phyloP scores from a whole-genome alignment of 2,888 invertebrate genomes.

The Ochropacha duplaris region DNA sequence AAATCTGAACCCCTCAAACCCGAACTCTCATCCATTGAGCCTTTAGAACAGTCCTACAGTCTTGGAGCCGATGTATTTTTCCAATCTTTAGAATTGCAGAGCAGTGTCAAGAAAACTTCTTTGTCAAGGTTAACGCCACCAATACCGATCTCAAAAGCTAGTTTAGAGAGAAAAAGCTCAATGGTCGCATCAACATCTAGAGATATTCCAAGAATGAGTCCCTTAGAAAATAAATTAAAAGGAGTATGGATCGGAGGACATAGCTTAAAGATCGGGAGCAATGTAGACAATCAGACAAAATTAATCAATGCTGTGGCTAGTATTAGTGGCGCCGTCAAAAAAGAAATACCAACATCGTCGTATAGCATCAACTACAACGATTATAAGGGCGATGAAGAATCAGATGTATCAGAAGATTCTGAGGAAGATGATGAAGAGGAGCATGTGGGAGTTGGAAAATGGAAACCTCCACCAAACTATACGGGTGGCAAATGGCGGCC shows the following conservation, averaged over 20 bases:
- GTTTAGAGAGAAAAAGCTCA: constrained; percentile 52
- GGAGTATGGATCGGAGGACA: constrained; percentile 85
- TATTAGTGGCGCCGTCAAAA: constrained; percentile 81
- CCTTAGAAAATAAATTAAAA: constrained; percentile 69
- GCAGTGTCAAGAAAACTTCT: constrained; percentile 85
- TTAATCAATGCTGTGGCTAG: constrained; percentile 86
- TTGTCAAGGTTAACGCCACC: constrained; percentile 77
- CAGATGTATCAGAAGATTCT: constrained; percentile 83
- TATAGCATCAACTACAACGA: constrained; percentile 69
- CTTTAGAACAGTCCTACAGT: constrained; percentile 78
- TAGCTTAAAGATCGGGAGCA: constrained; percentile 78
- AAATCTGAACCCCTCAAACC: constrained; percentile 47
- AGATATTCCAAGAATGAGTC: constrained; percentile 65
- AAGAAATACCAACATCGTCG: constrained; percentile 69
- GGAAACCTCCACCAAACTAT: constrained; percentile 85
- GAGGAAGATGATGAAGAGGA: constrained; percentile 83
- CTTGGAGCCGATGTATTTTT: constrained; percentile 94
- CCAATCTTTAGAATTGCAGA: constrained; percentile 90
- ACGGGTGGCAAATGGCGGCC: constrained; percentile 78
- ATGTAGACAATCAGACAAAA: constrained; percentile 83
- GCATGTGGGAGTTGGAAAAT: constrained; percentile 85
- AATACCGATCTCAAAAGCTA: constrained; percentile 61
- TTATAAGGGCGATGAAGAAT: constrained; percentile 72
- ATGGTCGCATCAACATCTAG: constrained; percentile 62
- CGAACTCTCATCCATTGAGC: constrained; percentile 59